Evolutionary conservation across 2,888 invertebrate species (phyloP), one percentile per base, ranked within the genome.

Genomic region (Pilophorus perplexus): DNA sequence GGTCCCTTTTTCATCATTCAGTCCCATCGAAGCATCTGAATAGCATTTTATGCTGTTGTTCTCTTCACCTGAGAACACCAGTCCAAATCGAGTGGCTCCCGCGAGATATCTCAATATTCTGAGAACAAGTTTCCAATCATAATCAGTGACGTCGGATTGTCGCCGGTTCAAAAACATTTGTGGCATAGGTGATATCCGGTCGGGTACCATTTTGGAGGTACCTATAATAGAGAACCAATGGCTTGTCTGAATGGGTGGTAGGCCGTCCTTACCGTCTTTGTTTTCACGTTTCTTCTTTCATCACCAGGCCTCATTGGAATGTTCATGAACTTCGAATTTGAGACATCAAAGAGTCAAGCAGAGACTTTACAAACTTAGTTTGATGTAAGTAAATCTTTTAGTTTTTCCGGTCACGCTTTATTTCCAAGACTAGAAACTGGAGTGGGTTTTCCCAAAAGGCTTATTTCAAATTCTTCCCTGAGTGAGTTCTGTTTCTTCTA

Each of bases 381-480:
- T 46, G 46, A n/a, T 50, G 50, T 14, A 50, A 27, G 25, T 25
- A 50, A 23, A 50, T 23, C 4, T 5, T n/a, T 23, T n/a, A 8
- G 4, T 23, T 3, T 8, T 3, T 23, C 25, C 25, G 16, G 22
- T 50, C 50, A 5, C 50, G 16, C 3, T 20, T n/a, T 8, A 50
- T 50, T 50, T 50, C 50, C 5, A 50, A 20, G 5, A 22, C 50
- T 25, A 50, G 14, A 50, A 50, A 50, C 25, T 50, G 22, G 14
- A 23, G 23, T 5, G 50, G 50, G n/a, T n/a, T n/a, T n/a, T n/a
- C n/a, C n/a, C n/a, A n/a, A n/a, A n/a, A n/a, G n/a, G n/a, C n/a
- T n/a, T 50, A 23, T 22, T 3, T 22, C 46, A 46, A 46, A 20
- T 46, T 10, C 3, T 22, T 12, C 20, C 12, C 10, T 22, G 20